phyloP scores from a whole-genome alignment of 2,888 invertebrate genomes.

The Trisateles emortualis region DNA sequence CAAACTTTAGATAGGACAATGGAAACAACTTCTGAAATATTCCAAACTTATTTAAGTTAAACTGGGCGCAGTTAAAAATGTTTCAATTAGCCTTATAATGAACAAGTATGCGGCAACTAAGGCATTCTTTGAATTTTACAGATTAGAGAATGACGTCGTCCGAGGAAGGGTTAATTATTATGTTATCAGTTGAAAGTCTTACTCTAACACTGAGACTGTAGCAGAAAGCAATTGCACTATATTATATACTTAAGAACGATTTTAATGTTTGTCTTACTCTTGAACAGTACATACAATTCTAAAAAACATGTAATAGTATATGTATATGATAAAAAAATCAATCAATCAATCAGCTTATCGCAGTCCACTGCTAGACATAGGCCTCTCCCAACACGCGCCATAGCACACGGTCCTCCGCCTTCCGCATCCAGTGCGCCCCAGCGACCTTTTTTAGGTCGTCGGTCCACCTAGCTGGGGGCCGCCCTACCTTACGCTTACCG shows the following conservation, averaged over 20 bases:
- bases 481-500: too few species aligned
- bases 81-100: conserved; percentile 50
- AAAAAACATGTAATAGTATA: neutral
- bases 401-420: too few species aligned
- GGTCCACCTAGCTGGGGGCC: too few species aligned
- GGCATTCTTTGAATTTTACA: conserved; percentile 35
- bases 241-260: neutral
- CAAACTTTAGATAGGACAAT: conserved; percentile 47
- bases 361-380: too few species aligned
- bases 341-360: too few species aligned
- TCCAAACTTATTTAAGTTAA: conserved; percentile 47
- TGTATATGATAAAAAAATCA: too few species aligned
- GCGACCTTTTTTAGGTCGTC: too few species aligned
- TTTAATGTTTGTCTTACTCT: neutral
- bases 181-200: neutral
- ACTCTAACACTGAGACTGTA: neutral
- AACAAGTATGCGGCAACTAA: conserved; percentile 35
- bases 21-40: conserved; percentile 46
- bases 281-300: neutral
- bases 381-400: too few species aligned
- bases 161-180: neutral
- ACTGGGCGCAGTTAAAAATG: conserved; percentile 49
- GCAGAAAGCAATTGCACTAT: too few species aligned
- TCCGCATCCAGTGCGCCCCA: too few species aligned
- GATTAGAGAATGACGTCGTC: conserved; percentile 20